Base-by-base conservation (phyloP, 2,888 invertebrate species). In the Endomychus coccineus region DNA sequence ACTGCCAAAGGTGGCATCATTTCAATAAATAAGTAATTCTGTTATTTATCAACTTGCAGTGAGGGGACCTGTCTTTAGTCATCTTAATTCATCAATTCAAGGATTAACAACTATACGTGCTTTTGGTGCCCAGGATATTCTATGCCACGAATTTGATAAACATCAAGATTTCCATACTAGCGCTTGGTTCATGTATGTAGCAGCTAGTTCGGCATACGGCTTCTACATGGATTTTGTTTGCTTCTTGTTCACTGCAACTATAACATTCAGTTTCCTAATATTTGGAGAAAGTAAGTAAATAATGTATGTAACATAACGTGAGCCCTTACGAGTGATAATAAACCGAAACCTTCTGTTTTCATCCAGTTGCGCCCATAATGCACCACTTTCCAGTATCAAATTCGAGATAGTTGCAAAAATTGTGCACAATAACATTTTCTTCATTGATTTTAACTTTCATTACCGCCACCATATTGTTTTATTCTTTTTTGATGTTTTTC, bases 21-120 rank as follows among this genome's bases (percentile, higher is more conserved):
- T n/a, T n/a, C n/a, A n/a, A n/a, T n/a, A n/a, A n/a, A n/a, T n/a
- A n/a, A n/a, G n/a, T n/a, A n/a, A n/a, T n/a, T 19, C 21, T 27
- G 31, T n/a, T n/a, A n/a, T n/a, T n/a, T n/a, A n/a, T n/a, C n/a
- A n/a, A n/a, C n/a, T 45, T 59, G 34, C 67, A 88, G 88, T 84
- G 48, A 75, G 86, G 36, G 86, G 87, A 54, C 90, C 90, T 1
- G 82, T 90, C 0, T 89, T 86, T 59, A 77, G 83, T 1, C 88
- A 89, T 59, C 67, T 90, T 21, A 84, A 80, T 54, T 80, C 86
- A 5, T 80, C 84, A 0, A 69, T 91, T 2, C 76, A 82, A 48
- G 90, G 90, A 1, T 62, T 90, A 13, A 77, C 83, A 1, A 87
- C 88, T 1, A 83, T 91, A 27, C 68, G 91, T 36, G 83, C 88